Evolutionary conservation across 2,797 vertebrate genomes (phyloP), one percentile per base, ranked within the genome.

Genomic region (Fistularia tabacaria): DNA sequence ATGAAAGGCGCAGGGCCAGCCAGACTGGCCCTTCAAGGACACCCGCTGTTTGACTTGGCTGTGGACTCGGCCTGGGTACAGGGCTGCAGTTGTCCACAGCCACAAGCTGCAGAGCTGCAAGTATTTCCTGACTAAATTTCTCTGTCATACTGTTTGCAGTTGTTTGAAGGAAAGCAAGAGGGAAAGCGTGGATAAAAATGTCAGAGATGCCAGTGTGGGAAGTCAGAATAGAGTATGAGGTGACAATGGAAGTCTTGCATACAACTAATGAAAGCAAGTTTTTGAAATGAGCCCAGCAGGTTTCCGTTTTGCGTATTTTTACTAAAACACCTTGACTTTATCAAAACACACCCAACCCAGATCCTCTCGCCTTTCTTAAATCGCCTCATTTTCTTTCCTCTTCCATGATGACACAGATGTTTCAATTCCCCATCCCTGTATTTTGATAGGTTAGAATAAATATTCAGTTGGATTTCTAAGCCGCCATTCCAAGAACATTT

Each of bases 31-130:
- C 93, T 93, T 94, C 81, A 81, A 90, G 92, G 91, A 92, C 90
- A 82, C 81, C 71, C 64, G 79, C 82, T 98, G 92, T 99, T 99
- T 97, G 93, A 88, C 87, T 99, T 99, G 97, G 97, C 94, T 74
- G 71, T 68, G 50, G 25, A 76, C 71, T 12, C 71, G 49, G 77
- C 80, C 74, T 66, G 79, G 89, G 87, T 84, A 98, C 93, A 97
- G 93, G 91, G 92, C 89, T 85, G 79, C 87, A 82, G 92, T 94
- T 98, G 92, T 99, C 84, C 88, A 87, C 84, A 81, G 83, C 81
- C 81, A 76, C 87, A 76, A 93, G 85, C 91, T 87, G 88, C 85
- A 81, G 88, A 88, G 87, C 52, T 85, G 90, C 90, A 94, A 92
- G 91, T 92, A 95, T 94, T 93, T 93, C 85, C 83, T 89, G 92